Base-by-base conservation (phyloP, 1,140 invertebrate genomes). In the Adoxophyes honmai region DNA sequence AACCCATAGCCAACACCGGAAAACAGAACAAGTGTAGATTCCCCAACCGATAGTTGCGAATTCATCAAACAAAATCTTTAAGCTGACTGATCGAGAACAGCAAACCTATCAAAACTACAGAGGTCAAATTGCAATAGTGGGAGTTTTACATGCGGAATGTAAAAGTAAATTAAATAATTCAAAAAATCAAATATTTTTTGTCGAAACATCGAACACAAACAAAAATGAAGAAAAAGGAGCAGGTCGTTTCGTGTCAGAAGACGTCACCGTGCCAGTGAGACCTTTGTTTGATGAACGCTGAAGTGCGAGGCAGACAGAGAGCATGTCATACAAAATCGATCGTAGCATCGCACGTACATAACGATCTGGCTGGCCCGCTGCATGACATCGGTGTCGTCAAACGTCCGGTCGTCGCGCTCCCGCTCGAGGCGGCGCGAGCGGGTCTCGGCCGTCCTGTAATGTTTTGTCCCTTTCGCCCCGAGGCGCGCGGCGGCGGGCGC, bases 331-430 rank as follows among this genome's bases (percentile, higher is more conserved):
- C 55, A 55, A 52, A 48, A 44, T 52, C 38, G 59, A 59, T 58
- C 21, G 21, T 28, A 28, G 21, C 37, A 59, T 59, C 13, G 64
- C 69, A 94, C 94, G 91, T 95, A 95, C 94, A 94, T 95, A 81
- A 95, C 94, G 87, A 95, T 95, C 83, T 94, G 94, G 91, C 94
- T 95, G 78, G 94, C 94, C 81, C 93, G 92, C 90, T 95, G 93
- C 91, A 95, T 93, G 70, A 94, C 94, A 80, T 93, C 93, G 64
- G 93, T 92, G 90, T 95, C 94, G 78, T 94, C 93, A 91, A 92
- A 91, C 75, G 91, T 91, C 91, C 80, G 90, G 88, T 88, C 93
- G 66, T 91, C 91, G 62, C 91, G 84, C 76, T 91, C 90, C 57
- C 90, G 88, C 64, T 83, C 83, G 56, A 70, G 60, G 38, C 86